Evolutionary conservation across 2,797 vertebrate species (phyloP).

Genomic region (Poecilia gillii): DNA sequence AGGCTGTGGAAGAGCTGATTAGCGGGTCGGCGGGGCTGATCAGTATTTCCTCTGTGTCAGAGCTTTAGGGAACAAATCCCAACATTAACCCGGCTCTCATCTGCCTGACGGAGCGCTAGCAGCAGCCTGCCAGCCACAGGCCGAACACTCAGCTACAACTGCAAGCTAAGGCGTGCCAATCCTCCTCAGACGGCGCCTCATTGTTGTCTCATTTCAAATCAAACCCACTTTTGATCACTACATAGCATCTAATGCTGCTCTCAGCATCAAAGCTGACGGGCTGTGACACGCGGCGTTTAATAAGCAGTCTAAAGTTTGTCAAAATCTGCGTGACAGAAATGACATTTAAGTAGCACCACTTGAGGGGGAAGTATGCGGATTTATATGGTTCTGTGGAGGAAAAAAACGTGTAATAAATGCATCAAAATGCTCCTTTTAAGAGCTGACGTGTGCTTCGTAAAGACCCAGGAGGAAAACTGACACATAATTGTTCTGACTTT

Average conservation of each 20-base stretch:
- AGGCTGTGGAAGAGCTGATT: conserved; percentile 75
- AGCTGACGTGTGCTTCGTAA: conserved; percentile 48
- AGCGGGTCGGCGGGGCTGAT: conserved; percentile 76
- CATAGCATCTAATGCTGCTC: conserved; percentile 56
- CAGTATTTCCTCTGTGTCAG: conserved; percentile 80
- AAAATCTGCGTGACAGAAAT: conserved; percentile 67
- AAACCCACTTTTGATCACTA: conserved; percentile 69
- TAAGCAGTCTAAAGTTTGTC: conserved; percentile 71
- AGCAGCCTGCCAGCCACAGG: conserved; percentile 78
- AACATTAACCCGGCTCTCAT: conserved; percentile 83
- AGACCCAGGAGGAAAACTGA: conserved; percentile 50
- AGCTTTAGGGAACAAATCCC: conserved; percentile 86
- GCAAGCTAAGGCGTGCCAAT: conserved; percentile 57
- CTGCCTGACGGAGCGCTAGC: conserved; percentile 77
- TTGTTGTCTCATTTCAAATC: conserved; percentile 73
- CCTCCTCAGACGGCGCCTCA: conserved; percentile 63
- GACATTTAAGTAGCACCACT: conserved; percentile 70
- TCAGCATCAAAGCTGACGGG: conserved; percentile 70
- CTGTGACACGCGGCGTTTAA: conserved; percentile 66
- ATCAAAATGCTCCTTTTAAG: conserved; percentile 73
- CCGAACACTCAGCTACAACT: conserved; percentile 73
- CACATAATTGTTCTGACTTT: conserved; percentile 53
- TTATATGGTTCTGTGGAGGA: conserved; percentile 57
- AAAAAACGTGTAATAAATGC: conserved; percentile 59
- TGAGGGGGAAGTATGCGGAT: conserved; percentile 60